Percentiles rank a stretch among this genome's conserved stretches.
Evolutionary conservation across 2,888 invertebrate species (phyloP).

Genomic region (Drosophila birchii): DNA sequence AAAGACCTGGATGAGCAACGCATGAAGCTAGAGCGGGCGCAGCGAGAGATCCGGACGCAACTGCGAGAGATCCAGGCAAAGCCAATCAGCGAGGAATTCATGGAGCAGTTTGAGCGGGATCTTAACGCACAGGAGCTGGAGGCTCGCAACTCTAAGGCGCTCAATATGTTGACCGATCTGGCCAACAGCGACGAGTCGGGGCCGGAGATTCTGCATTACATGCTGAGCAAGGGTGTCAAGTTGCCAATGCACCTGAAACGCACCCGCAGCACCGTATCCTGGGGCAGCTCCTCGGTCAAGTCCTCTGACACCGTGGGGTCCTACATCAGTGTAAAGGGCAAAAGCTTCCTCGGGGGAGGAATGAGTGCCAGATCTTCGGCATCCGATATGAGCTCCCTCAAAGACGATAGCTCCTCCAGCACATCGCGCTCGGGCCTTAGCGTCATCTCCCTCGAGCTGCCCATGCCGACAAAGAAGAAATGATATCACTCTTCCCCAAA

Average conservation of each 20-base stretch:
- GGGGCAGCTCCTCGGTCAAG: constrained; percentile 77
- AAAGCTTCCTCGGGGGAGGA: constrained; percentile 25
- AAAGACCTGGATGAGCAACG: constrained; percentile 83
- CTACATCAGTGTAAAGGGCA: constrained; percentile 62
- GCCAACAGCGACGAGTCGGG: constrained; percentile 77
- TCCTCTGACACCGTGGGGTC: constrained; percentile 61
- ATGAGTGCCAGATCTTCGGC: constrained; percentile 64
- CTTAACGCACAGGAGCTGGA: constrained; percentile 87
- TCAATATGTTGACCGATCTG: constrained; percentile 87
- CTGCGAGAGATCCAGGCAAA: constrained; percentile 75
- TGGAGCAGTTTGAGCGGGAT: constrained; percentile 84
- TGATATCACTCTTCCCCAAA: constrained; percentile 7
- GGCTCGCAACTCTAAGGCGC: constrained; percentile 86
- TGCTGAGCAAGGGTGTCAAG: constrained; percentile 82
- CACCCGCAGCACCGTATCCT: constrained; percentile 73
- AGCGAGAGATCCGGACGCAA: constrained; percentile 81
- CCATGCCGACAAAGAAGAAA: constrained; percentile 52
- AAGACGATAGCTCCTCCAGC: constrained; percentile 48
- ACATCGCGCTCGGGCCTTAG: constrained; percentile 66
- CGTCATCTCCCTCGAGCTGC: constrained; percentile 79
- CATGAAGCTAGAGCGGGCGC: constrained; percentile 82
- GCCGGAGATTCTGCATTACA: constrained; percentile 75
- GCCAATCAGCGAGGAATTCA: constrained; percentile 73
- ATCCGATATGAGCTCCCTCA: constrained; percentile 58
- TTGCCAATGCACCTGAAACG: constrained; percentile 81